phyloP scores from a whole-genome alignment of 92 coral and sea anemone species.

The Porites evermanni region DNA sequence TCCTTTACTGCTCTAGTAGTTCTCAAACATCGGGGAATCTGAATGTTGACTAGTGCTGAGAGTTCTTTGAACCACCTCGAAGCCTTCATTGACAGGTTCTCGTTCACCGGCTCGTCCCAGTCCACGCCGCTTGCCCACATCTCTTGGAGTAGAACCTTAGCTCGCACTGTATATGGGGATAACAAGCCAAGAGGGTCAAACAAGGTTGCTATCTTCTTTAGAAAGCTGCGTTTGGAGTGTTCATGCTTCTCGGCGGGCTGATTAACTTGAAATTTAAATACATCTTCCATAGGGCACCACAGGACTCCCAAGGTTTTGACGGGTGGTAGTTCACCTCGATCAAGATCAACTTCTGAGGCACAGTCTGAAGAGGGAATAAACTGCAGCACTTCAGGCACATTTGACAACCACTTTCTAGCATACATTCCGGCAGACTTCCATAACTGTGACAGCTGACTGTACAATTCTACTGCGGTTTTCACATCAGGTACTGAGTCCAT shows the following conservation, averaged over 20 bases:
- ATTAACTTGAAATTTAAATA: too few relatives aligned
- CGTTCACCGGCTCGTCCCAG: constrained; percentile 64
- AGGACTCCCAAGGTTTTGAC: constrained; percentile 61
- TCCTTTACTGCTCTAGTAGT: too few relatives aligned
- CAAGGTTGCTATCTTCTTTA: too few relatives aligned
- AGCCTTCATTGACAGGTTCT: constrained; percentile 12
- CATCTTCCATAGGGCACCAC: constrained; percentile 16
- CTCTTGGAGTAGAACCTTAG: constrained; percentile 52
- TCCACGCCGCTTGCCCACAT: constrained; percentile 69
- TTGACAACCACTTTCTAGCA: constrained; percentile 67
- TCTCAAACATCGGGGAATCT: constrained; percentile 8
- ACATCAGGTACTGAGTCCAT: constrained; percentile 53
- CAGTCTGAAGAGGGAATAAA: constrained; percentile 54
- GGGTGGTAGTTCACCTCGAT: constrained; percentile 57
- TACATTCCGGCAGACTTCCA: constrained; percentile 63
- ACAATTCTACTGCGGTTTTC: constrained; percentile 46
- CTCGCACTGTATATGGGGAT: constrained; percentile 25
- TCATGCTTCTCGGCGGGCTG: too few relatives aligned
- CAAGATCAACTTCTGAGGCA: constrained; percentile 72
- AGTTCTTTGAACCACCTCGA: constrained; percentile 51
- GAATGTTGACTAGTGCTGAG: constrained; percentile 12
- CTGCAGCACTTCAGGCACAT: constrained; percentile 31
- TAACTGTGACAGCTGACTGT: constrained; percentile 36
- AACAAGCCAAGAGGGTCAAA: too few relatives aligned
- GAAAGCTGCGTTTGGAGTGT: too few relatives aligned